phyloP scores from a whole-genome alignment of 1,140 invertebrate genomes.

The Helicoverpa zea region DNA sequence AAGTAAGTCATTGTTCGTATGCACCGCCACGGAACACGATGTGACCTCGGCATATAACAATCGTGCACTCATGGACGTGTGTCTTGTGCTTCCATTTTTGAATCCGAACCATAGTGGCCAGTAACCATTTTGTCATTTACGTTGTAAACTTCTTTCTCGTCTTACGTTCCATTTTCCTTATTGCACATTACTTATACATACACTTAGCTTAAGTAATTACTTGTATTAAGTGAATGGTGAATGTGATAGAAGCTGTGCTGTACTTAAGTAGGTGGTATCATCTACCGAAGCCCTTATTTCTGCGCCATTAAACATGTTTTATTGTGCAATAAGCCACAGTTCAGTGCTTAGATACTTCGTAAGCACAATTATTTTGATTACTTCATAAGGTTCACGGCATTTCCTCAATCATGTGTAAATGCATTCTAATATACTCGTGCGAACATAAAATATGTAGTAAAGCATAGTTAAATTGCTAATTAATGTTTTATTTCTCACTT shows the following conservation, averaged over 20 bases:
- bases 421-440: background rate
- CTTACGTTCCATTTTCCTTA: background rate
- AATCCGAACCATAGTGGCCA: slow-evolving; percentile 3
- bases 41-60: slow-evolving; percentile 27
- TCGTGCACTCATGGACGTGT: slow-evolving; percentile 22
- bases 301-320: slow-evolving; percentile 9
- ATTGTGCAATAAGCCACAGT: slow-evolving; percentile 8
- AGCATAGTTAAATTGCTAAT: too few species aligned
- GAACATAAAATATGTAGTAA: too few species aligned
- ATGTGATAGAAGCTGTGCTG: slow-evolving; percentile 6
- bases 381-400: background rate
- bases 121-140: background rate
- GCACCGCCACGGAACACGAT: slow-evolving; percentile 30
- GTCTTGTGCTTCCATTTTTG: slow-evolving; percentile 15
- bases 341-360: background rate
- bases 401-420: background rate
- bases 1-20: slow-evolving; percentile 54
- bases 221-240: slow-evolving; percentile 21
- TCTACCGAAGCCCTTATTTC: slow-evolving; percentile 10
- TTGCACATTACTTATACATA: background rate
- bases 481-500: too few species aligned
- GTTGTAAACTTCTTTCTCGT: background rate
- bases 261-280: background rate
- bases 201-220: background rate
- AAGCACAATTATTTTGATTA: slow-evolving; percentile 26